Percentiles rank a stretch among this genome's conserved stretches.
These are phyloP conservation scores for Perca schrenkii DNA, from an alignment of 2,113 vertebrate genomes.

Conservation along the genomic window DNA sequence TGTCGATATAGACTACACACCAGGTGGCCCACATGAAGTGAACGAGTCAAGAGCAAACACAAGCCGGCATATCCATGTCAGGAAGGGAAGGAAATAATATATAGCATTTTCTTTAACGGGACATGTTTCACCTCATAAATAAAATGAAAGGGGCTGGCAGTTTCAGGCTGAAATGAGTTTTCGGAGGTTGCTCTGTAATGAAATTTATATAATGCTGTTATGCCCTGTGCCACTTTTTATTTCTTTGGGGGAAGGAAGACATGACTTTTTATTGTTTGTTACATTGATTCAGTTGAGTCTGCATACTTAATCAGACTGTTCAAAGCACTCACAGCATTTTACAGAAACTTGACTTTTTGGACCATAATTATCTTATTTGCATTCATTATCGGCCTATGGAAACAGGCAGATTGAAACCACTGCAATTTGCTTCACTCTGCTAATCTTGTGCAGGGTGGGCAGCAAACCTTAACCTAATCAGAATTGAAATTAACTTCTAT, in stretches of 20 bases:
- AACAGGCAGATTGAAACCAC: conserved; percentile 32
- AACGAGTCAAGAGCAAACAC: background rate
- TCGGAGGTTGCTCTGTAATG: conserved; percentile 25
- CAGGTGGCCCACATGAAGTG: conserved; percentile 13
- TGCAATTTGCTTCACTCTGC: conserved; percentile 26
- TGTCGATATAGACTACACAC: background rate
- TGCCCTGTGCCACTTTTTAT: conserved; percentile 42
- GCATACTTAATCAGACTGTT: conserved; percentile 30
- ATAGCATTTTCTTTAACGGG: conserved; percentile 45
- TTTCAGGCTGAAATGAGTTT: conserved; percentile 45
- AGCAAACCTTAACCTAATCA: conserved; percentile 41
- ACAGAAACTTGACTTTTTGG: conserved; percentile 49
- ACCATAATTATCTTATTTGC: conserved; percentile 53
- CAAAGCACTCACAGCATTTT: conserved; percentile 27
- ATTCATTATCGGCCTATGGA: conserved; percentile 45
- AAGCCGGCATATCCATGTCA: background rate
- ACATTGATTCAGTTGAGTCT: conserved; percentile 46
- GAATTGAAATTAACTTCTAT: conserved; percentile 52
- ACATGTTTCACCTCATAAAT: conserved; percentile 53
- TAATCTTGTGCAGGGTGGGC: conserved; percentile 14
- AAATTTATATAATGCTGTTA: conserved; percentile 48
- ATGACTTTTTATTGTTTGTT: conserved; percentile 45
- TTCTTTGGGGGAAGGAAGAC: conserved; percentile 31
- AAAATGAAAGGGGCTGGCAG: conserved; percentile 36
- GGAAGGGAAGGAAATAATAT: conserved; percentile 23